Evolutionary conservation across 2,797 vertebrate genomes (phyloP).

Genomic region (Staurois parvus): DNA sequence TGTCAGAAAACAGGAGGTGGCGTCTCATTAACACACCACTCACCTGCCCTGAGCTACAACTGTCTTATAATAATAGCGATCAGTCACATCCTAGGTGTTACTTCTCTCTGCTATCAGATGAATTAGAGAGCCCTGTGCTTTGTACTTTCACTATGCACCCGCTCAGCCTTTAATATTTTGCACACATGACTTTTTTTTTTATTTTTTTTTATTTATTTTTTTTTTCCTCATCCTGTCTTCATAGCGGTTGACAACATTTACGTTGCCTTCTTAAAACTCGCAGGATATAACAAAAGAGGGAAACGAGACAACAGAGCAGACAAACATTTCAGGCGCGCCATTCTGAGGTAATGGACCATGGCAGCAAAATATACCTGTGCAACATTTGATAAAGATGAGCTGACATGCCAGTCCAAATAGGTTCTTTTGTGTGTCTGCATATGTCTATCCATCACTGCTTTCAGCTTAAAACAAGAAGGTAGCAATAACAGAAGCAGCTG

Average conservation of each 20-base stretch:
- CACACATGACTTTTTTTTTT: conserved; percentile 2
- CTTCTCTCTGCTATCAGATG: conserved; percentile 72
- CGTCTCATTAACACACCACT: conserved; percentile 82
- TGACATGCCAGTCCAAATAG: conserved; percentile 98
- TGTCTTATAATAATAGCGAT: conserved; percentile 81
- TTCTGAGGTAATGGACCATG: conserved; percentile 98
- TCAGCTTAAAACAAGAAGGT: conserved; percentile 82
- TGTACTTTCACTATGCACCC: conserved; percentile 58
- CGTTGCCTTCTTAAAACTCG: conserved; percentile 41
- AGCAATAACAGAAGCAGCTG: conserved; percentile 85
- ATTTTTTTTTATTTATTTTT: no score
- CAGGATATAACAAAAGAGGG: conserved; percentile 48
- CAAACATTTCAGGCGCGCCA: conserved; percentile 97
- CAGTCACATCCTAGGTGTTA: conserved; percentile 79
- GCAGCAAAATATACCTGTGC: conserved; percentile 97
- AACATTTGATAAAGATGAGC: conserved; percentile 99
- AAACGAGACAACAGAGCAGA: conserved; percentile 78
- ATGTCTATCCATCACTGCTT: conserved; percentile 91
- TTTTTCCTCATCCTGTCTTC: conserved; percentile 3
- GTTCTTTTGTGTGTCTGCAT: conserved; percentile 92
- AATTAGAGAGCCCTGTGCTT: conserved; percentile 74
- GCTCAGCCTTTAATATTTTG: conserved; percentile 65
- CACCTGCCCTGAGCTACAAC: conserved; percentile 85
- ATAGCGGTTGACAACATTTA: conserved; percentile 55
- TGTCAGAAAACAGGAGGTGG: conserved; percentile 82